Evolutionary conservation across 53 echinoderm and acorn worm genomes (phyloP), one percentile per base, ranked within the genome.

Genomic region (Paelopatides confundens): DNA sequence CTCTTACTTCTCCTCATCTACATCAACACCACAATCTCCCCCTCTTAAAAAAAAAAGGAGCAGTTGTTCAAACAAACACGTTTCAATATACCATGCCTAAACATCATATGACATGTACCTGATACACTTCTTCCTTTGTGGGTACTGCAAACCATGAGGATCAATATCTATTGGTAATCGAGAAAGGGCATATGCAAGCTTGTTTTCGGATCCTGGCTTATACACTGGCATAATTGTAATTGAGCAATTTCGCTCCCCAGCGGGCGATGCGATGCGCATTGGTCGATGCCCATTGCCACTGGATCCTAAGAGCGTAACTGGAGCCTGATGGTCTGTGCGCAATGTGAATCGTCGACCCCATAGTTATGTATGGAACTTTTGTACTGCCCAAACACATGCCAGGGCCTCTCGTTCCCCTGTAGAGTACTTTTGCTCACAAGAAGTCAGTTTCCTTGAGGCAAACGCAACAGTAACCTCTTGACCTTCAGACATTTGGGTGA

Each of bases 371-470:
- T n/a, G n/a, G n/a, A n/a, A n/a, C n/a, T n/a, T n/a, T 78, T 85
- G 90, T 88, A 93, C 53, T 93, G 88, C 94, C 91, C 93, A 90
- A 3, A 87, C 78, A 36, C 87, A 90, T 14, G 87, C 83, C 5
- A 93, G 70, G 23, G 90, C n/a, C n/a, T n/a, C n/a, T 46, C 83
- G 86, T 70, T 91, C 91, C 11, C 91, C 88, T 0, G 81, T 78
- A 3, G 88, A 91, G 33, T 91, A 91, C 0, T 94, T 91, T 0
- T 71, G 29, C n/a, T n/a, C n/a, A n/a, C n/a, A n/a, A n/a, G n/a
- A n/a, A n/a, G n/a, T n/a, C n/a, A n/a, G n/a, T n/a, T n/a, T n/a
- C n/a, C n/a, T n/a, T n/a, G n/a, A n/a, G n/a, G n/a, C n/a, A n/a
- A n/a, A n/a, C n/a, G n/a, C n/a, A n/a, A n/a, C n/a, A n/a, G n/a